Evolutionary conservation across 2,113 vertebrate species (phyloP).

Genomic region (Polypterus senegalus): DNA sequence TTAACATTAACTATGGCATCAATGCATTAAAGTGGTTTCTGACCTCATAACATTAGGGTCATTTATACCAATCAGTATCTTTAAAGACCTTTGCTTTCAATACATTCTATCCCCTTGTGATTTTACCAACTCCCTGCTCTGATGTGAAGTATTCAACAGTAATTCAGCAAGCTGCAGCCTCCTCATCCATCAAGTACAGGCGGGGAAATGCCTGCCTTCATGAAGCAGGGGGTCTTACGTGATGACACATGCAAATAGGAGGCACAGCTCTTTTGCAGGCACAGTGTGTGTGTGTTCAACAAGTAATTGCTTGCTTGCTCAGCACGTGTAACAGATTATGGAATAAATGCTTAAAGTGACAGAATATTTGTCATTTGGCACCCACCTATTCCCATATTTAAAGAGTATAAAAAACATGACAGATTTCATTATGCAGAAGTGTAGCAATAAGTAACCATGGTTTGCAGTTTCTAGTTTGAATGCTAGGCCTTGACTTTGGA

Average conservation of each 20-base stretch:
- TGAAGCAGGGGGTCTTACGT: not conserved
- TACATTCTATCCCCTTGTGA: too few relatives aligned
- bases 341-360: slow-evolving; percentile 1
- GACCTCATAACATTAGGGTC: too few relatives aligned
- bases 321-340: slow-evolving; percentile 11
- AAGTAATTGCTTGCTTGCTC: slow-evolving; percentile 13
- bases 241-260: slow-evolving; percentile 3
- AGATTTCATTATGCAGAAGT: not conserved
- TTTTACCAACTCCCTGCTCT: too few relatives aligned
- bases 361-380: slow-evolving; percentile 4
- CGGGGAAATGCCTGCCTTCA: not conserved
- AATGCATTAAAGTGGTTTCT: too few relatives aligned
- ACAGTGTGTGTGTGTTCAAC: not conserved
- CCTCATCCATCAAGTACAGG: not conserved
- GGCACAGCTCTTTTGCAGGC: too few relatives aligned
- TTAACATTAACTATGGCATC: too few relatives aligned
- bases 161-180: not conserved
- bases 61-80: too few relatives aligned
- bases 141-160: too few relatives aligned
- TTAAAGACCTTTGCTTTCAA: too few relatives aligned
- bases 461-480: slow-evolving; percentile 5
- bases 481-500: slow-evolving; percentile 5
- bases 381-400: too few relatives aligned
- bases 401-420: not conserved
- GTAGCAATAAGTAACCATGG: not conserved